Conservation (phyloP, 2,888 invertebrate genomes). For the Dynastes hyllus region DNA sequence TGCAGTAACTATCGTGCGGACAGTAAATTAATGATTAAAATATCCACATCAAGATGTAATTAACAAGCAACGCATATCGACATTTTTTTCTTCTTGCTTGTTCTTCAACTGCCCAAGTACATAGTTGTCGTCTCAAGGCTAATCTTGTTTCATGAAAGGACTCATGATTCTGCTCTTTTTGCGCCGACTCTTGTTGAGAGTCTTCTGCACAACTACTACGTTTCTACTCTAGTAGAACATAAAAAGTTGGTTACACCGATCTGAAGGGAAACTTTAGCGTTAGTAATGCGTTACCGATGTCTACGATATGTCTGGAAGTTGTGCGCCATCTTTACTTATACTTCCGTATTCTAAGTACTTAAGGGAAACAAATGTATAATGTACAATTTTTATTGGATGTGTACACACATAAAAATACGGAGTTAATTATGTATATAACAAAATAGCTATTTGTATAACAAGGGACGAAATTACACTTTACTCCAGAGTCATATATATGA, state of each 20-base stretch:
- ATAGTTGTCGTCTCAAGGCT: conserved; percentile 49
- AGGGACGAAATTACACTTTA: too few species aligned
- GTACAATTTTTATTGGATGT: too few species aligned
- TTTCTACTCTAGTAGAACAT: background rate
- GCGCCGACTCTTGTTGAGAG: conserved; percentile 17
- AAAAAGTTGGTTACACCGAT: conserved; percentile 38
- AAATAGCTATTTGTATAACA: too few species aligned
- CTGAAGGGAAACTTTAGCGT: conserved; percentile 33
- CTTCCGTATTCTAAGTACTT: too few species aligned
- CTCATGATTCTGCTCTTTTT: conserved; percentile 41
- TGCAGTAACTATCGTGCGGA: conserved; percentile 33
- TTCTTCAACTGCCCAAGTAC: conserved; percentile 44
- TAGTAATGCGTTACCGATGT: background rate
- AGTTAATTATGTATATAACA: too few species aligned
- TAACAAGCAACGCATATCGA: conserved; percentile 49
- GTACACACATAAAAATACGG: too few species aligned
- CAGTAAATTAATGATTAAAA: conserved; percentile 51
- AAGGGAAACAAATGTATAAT: too few species aligned
- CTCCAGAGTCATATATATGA: too few species aligned
- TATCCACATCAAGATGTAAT: conserved; percentile 51
- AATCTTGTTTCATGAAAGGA: conserved; percentile 49
- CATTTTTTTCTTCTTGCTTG: conserved; percentile 41
- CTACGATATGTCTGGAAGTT: too few species aligned
- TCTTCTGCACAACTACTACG: conserved; percentile 6
- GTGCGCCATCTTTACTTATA: too few species aligned